A percentile compares a stretch with the other conserved stretches of the same genome.
phyloP scores from a whole-genome alignment of 2,113 vertebrate genomes.

The Meleagris gallopavo region DNA sequence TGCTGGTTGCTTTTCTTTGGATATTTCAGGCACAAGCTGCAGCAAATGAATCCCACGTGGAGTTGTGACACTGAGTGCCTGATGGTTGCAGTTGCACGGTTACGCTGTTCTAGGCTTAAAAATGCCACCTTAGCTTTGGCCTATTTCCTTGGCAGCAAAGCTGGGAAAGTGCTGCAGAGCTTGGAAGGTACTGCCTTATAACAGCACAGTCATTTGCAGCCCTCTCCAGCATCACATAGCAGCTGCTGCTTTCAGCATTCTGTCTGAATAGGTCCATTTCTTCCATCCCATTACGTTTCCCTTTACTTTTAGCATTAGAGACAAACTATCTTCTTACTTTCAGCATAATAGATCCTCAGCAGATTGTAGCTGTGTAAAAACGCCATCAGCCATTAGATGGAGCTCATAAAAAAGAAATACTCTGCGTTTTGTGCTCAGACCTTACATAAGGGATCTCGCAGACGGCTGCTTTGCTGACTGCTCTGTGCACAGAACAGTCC shows the following conservation, averaged over 20 bases:
- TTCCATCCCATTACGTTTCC: rapidly evolving
- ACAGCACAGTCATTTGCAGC: not conserved
- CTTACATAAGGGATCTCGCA: not conserved
- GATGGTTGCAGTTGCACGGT: rapidly evolving
- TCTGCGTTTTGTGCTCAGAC: rapidly evolving
- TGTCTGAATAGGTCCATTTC: not conserved
- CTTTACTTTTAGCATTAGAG: rapidly evolving
- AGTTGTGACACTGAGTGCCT: not conserved
- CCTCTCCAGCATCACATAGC: not conserved
- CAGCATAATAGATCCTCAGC: not conserved
- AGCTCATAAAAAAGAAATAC: slow-evolving; percentile 76
- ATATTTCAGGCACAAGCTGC: not conserved
- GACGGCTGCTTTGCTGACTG: not conserved
- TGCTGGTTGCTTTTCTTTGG: not conserved
- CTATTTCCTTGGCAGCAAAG: rapidly evolving
- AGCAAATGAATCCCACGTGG: rapidly evolving
- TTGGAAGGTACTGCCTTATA: not conserved
- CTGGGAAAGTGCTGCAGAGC: no score
- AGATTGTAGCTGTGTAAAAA: slow-evolving; percentile 49
- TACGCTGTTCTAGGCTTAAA: not conserved
- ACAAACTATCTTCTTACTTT: rapidly evolving
- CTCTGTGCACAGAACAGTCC: not conserved
- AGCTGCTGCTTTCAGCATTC: not conserved
- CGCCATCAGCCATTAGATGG: slow-evolving; percentile 73
- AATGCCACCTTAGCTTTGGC: rapidly evolving